Conservation (phyloP, 2,113 vertebrate genomes). For the Chloebia gouldiae region DNA sequence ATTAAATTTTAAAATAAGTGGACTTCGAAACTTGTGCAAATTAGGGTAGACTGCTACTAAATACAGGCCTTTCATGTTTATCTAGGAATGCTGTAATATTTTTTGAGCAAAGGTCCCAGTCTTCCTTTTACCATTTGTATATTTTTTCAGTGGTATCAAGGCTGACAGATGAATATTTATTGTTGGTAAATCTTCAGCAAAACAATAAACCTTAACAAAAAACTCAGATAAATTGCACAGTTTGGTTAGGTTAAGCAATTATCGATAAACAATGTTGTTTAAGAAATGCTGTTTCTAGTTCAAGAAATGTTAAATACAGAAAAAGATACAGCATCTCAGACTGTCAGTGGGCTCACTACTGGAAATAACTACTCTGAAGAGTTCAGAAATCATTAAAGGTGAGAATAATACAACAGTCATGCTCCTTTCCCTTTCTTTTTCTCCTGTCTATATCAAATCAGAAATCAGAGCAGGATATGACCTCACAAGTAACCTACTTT, state of each 20-base stretch:
- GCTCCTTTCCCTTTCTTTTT: constrained; percentile 1
- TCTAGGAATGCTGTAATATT: rapidly evolving
- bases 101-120: not conserved
- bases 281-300: constrained; percentile 52
- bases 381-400: constrained; percentile 9
- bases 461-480: constrained; percentile 14
- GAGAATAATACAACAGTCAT: constrained; percentile 30
- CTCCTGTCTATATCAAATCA: not conserved
- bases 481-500: constrained; percentile 27
- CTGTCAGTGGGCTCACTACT: not conserved
- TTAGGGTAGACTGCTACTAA: not conserved
- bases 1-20: not conserved
- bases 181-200: not conserved
- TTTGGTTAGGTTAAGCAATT: constrained; percentile 24
- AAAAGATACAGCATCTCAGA: not conserved
- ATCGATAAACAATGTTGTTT: constrained; percentile 1
- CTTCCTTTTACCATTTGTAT: not conserved
- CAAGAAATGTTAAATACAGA: constrained; percentile 18
- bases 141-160: not conserved
- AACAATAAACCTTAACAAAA: constrained; percentile 6
- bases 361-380: constrained; percentile 7
- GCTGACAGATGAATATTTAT: not conserved
- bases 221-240: not conserved
- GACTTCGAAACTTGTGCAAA: not conserved
- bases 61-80: not conserved